Conservation (phyloP, 2,113 vertebrate species). For the Aplodontia rufa region DNA sequence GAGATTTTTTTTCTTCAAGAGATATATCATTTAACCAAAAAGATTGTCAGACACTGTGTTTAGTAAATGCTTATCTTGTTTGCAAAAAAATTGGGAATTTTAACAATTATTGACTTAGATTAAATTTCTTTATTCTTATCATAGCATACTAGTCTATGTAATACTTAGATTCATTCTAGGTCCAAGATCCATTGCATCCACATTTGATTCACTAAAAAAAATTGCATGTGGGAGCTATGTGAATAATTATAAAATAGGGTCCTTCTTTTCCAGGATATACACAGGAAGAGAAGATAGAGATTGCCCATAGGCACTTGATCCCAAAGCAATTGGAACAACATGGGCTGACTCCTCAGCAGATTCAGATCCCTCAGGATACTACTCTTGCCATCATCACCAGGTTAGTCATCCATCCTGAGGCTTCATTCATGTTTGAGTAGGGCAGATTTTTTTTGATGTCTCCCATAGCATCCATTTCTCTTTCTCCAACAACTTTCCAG, state of each 20-base stretch:
- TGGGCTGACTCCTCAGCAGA: constrained; percentile 93
- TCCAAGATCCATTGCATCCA: background rate
- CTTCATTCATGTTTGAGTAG: background rate
- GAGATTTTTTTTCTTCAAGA: background rate
- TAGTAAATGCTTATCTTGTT: background rate
- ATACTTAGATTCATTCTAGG: background rate
- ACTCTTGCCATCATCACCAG: constrained; percentile 91
- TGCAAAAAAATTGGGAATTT: background rate
- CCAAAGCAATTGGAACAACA: constrained; percentile 97
- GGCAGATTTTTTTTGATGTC: background rate
- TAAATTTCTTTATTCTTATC: background rate
- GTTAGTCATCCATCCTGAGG: constrained; percentile 73
- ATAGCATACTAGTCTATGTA: background rate
- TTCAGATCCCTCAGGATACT: constrained; percentile 94
- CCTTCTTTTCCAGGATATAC: constrained; percentile 91
- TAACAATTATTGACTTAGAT: background rate
- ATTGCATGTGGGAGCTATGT: background rate
- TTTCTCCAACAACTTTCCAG: background rate
- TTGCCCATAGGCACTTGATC: constrained; percentile 96
- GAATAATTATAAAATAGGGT: background rate
- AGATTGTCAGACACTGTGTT: too few species aligned
- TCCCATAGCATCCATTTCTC: background rate
- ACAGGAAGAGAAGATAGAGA: constrained; percentile 97
- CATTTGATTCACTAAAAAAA: background rate
- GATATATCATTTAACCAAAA: background rate